A percentile compares a stretch with the other conserved stretches of the same genome.
phyloP scores from a whole-genome alignment of 2,797 vertebrate species.

The Phoxinus dragarum region DNA sequence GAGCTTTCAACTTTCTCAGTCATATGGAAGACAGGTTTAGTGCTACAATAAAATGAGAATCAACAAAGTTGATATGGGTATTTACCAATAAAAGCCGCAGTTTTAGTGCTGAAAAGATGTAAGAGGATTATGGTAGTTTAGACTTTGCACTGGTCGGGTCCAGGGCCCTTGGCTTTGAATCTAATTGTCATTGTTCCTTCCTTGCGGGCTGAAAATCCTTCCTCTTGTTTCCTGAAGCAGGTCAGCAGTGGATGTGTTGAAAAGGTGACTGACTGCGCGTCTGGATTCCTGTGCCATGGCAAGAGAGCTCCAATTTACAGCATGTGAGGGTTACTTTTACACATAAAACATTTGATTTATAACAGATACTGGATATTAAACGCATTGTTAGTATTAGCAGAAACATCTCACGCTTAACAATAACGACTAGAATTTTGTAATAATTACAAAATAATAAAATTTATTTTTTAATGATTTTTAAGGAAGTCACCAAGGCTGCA shows the following conservation, averaged over 20 bases:
- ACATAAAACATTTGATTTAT: not conserved
- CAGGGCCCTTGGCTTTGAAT: constrained; percentile 67
- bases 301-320: not conserved
- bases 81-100: constrained; percentile 80
- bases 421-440: no score
- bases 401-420: not conserved
- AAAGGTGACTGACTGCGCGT: constrained; percentile 34
- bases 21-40: constrained; percentile 75
- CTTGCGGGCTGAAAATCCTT: constrained; percentile 62
- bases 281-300: constrained; percentile 32
- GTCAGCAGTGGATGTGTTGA: constrained; percentile 46
- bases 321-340: constrained; percentile 2
- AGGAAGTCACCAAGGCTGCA: not conserved
- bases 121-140: constrained; percentile 81
- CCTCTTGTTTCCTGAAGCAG: constrained; percentile 55
- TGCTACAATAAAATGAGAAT: constrained; percentile 72
- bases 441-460: no score
- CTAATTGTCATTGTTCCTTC: constrained; percentile 75
- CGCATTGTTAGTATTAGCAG: not conserved
- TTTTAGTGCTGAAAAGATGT: constrained; percentile 68
- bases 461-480: not conserved
- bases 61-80: constrained; percentile 79
- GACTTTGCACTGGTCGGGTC: constrained; percentile 68
- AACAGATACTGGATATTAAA: not conserved
- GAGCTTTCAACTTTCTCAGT: constrained; percentile 71